Evolutionary conservation across 2,113 vertebrate species (phyloP).

Genomic region (Ursus arctos): DNA sequence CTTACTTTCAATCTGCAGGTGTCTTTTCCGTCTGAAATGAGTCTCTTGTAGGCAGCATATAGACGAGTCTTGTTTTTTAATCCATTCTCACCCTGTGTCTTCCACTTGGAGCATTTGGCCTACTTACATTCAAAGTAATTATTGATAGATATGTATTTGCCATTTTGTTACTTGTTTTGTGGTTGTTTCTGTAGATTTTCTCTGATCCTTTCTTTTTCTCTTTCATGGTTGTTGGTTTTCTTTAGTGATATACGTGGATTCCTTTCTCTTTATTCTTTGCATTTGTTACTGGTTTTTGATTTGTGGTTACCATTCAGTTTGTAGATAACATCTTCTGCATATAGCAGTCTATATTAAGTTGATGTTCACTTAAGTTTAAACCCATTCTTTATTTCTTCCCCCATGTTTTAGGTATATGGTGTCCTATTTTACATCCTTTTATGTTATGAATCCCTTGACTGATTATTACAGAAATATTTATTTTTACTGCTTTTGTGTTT

Average conservation of each 20-base stretch:
- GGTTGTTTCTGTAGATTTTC: background rate
- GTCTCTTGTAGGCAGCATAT: background rate
- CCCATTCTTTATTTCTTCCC: background rate
- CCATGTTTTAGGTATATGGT: background rate
- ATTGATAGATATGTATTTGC: background rate
- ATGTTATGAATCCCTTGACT: background rate
- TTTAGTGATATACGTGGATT: background rate
- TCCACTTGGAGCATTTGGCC: background rate
- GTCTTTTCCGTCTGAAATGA: background rate
- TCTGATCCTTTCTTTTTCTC: background rate
- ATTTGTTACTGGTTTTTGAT: background rate
- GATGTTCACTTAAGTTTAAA: background rate
- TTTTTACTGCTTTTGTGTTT: background rate
- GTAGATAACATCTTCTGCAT: background rate
- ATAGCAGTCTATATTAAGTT: background rate
- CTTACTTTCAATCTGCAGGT: background rate
- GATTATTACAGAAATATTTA: background rate
- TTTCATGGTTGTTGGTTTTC: background rate
- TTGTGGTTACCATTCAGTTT: background rate
- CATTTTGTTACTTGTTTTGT: background rate
- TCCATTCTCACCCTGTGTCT: background rate
- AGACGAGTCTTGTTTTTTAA: background rate
- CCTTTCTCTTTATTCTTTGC: background rate
- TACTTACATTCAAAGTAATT: background rate
- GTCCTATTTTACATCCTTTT: background rate